A percentile compares a stretch with the other conserved stretches of the same genome.
These are phyloP conservation scores for Pseudomyrmex sp. DNA, from an alignment of 1,140 invertebrate genomes.

Conservation along the genomic window DNA sequence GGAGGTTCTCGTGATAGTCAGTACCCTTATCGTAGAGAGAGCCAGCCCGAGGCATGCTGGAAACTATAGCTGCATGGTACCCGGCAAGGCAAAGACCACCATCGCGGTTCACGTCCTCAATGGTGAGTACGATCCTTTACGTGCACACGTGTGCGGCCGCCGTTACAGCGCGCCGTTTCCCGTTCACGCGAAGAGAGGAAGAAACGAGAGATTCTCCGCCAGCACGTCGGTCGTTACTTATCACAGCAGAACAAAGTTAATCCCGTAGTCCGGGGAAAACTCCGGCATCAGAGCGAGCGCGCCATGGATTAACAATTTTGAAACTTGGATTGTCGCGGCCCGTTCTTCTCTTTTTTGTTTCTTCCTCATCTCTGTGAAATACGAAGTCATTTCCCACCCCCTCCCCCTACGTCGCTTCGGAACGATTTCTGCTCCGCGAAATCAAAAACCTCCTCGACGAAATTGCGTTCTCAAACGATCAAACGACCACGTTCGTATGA, in stretches of 20 bases:
- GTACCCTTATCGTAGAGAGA: slow-evolving; percentile 86
- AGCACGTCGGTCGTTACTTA: slow-evolving; percentile 39
- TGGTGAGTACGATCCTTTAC: slow-evolving; percentile 78
- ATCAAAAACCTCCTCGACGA: background rate
- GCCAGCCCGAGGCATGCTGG: slow-evolving; percentile 86
- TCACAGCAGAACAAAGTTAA: slow-evolving; percentile 22
- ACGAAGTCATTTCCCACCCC: too few species aligned
- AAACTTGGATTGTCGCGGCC: slow-evolving; percentile 17
- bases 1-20: slow-evolving; percentile 85
- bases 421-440: background rate
- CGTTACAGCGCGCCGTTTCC: slow-evolving; percentile 2
- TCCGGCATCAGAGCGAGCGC: slow-evolving; percentile 13
- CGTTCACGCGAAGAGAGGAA: background rate
- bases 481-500: background rate
- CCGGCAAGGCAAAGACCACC: slow-evolving; percentile 83
- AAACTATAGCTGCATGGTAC: slow-evolving; percentile 87
- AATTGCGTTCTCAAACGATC: background rate
- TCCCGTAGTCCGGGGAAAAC: background rate
- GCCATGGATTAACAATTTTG: slow-evolving; percentile 43
- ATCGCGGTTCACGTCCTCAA: slow-evolving; percentile 85
- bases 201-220: background rate
- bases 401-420: background rate
- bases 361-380: background rate
- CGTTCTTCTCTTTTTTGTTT: background rate
- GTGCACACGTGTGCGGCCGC: slow-evolving; percentile 3